Conservation (phyloP, 2,888 invertebrate species). For the Cordylochernes scorpioides region DNA sequence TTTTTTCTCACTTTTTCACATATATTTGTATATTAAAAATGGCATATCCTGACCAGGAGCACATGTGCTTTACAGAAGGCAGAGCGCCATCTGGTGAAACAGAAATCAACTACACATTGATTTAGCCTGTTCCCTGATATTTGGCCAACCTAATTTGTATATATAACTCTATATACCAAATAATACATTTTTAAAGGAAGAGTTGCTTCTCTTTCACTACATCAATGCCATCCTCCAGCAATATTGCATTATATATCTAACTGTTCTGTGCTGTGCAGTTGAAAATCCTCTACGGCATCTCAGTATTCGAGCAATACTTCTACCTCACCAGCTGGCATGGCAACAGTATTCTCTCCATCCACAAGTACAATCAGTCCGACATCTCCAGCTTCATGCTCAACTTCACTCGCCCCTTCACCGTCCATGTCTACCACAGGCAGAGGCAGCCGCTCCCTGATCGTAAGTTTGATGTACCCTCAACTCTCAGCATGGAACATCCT, state of each 20-base stretch:
- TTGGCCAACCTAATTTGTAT: no score
- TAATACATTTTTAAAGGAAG: no score
- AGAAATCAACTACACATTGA: no score
- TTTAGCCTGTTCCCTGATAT: no score
- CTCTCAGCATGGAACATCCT: no score
- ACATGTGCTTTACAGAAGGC: no score
- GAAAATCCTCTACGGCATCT: slow-evolving; percentile 38
- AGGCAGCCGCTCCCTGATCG: slow-evolving; percentile 35
- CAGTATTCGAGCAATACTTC: slow-evolving; percentile 41
- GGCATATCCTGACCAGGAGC: no score
- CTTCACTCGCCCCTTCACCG: slow-evolving; percentile 33
- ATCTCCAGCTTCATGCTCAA: slow-evolving; percentile 23
- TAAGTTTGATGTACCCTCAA: neutral
- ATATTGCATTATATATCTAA: no score
- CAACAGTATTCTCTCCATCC: slow-evolving; percentile 33
- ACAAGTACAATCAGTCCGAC: slow-evolving; percentile 30
- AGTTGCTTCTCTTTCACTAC: neutral
- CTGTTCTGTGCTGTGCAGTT: slow-evolving; percentile 24
- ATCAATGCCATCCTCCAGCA: slow-evolving; percentile 2
- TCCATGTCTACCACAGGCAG: slow-evolving; percentile 45
- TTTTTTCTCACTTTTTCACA: no score
- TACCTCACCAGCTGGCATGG: slow-evolving; percentile 44
- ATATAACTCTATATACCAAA: slow-evolving; percentile 1
- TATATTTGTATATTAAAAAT: no score
- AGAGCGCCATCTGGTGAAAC: no score